Evolutionary conservation across 2,113 vertebrate species (phyloP).

Genomic region (Caretta caretta): DNA sequence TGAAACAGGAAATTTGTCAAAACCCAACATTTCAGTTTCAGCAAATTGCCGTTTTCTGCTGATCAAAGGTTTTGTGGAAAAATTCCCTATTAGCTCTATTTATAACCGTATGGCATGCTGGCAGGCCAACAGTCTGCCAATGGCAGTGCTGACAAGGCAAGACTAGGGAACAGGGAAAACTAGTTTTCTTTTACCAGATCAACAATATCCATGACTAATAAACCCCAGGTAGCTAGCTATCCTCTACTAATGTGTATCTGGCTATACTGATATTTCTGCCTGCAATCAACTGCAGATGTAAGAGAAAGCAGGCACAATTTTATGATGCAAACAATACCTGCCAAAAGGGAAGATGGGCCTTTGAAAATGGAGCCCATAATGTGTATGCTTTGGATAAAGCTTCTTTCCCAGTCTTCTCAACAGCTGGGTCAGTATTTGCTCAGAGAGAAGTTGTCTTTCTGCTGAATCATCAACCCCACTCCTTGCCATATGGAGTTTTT

Average conservation of each 20-base stretch:
- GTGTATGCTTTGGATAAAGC: not conserved
- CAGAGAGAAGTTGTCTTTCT: not conserved
- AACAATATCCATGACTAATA: not conserved
- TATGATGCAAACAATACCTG: not conserved
- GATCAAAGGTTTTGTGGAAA: not conserved
- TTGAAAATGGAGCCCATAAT: not conserved
- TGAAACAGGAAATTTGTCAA: not conserved
- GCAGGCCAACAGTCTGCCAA: not conserved
- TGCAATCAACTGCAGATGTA: rapidly evolving
- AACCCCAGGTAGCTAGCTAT: not conserved
- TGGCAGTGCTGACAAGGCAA: not conserved
- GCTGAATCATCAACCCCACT: not conserved
- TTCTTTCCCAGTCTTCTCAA: not conserved
- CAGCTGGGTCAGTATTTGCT: not conserved
- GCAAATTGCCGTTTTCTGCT: rapidly evolving
- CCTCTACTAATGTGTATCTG: not conserved
- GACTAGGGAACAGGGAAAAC: not conserved
- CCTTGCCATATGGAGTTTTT: not conserved
- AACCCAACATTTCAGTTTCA: not conserved
- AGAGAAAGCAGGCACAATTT: not conserved
- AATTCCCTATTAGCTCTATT: not conserved
- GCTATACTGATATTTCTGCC: not conserved
- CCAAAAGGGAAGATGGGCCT: not conserved
- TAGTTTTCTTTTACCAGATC: not conserved
- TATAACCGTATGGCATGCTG: not conserved